These are phyloP conservation scores for Clamator glandarius DNA, from an alignment of 2,797 vertebrate genomes.

Conservation along the genomic window DNA sequence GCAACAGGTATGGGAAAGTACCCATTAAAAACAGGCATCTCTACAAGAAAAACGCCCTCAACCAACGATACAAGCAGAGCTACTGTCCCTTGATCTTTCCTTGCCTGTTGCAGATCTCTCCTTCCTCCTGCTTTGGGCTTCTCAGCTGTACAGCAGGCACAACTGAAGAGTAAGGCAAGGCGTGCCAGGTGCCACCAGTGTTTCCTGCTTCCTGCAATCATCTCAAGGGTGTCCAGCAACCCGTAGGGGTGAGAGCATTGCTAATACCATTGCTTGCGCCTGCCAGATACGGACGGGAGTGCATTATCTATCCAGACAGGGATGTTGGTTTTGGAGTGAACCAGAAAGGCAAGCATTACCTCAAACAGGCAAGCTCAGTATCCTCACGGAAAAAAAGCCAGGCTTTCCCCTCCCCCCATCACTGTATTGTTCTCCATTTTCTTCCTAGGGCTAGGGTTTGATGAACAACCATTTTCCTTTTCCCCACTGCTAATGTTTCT, in stretches of 20 bases:
- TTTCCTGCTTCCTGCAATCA: background rate
- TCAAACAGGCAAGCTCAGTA: background rate
- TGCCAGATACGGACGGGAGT: background rate
- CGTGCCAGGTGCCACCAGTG: background rate
- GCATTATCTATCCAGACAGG: background rate
- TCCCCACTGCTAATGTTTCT: background rate
- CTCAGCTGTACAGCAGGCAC: background rate
- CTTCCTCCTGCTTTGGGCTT: background rate
- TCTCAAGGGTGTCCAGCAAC: background rate
- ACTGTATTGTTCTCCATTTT: background rate
- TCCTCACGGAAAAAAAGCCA: background rate
- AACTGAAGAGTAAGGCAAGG: fast-evolving
- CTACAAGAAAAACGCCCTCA: background rate
- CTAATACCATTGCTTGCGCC: background rate
- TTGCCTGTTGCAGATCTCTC: background rate
- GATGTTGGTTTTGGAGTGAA: background rate
- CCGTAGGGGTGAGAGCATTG: background rate
- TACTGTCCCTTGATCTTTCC: background rate
- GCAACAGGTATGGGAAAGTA: background rate
- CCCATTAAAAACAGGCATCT: background rate
- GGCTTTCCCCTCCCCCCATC: background rate
- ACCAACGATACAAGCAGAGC: background rate
- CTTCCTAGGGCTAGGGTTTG: background rate
- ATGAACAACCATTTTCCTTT: background rate
- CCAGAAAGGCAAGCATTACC: background rate